Conservation (phyloP, 2,888 invertebrate species). For the Eristalis pertinax region DNA sequence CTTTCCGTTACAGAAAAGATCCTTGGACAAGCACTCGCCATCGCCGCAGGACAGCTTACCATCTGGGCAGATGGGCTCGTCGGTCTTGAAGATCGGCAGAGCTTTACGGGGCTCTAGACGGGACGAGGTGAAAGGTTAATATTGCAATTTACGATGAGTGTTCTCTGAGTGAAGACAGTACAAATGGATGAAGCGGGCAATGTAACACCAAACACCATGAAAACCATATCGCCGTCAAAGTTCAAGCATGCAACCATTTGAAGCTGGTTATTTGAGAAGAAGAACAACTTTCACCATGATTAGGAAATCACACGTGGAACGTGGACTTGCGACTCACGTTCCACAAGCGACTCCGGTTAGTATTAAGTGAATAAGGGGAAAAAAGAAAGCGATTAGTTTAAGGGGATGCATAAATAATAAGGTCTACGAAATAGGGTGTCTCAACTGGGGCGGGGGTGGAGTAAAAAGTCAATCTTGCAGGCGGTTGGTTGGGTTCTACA, state of each 20-base stretch:
- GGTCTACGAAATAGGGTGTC: not conserved
- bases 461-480: not conserved
- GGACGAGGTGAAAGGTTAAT: slow-evolving; percentile 1
- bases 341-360: slow-evolving; percentile 10
- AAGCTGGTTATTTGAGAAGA: not conserved
- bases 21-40: slow-evolving; percentile 95
- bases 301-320: slow-evolving; percentile 25
- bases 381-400: not conserved
- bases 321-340: slow-evolving; percentile 20
- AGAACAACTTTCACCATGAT: not conserved
- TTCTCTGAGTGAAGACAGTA: slow-evolving; percentile 11
- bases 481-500: not conserved
- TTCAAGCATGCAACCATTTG: not conserved
- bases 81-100: slow-evolving; percentile 94
- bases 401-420: slow-evolving; percentile 9
- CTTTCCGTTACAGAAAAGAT: slow-evolving; percentile 96
- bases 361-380: not conserved
- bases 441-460: not conserved
- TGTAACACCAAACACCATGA: not conserved
- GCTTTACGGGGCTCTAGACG: slow-evolving; percentile 92
- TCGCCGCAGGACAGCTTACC: slow-evolving; percentile 95
- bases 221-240: not conserved
- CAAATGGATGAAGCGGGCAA: slow-evolving; percentile 36
- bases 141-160: not conserved
- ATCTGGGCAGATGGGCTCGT: slow-evolving; percentile 95